Conservation (phyloP, 2,888 invertebrate species). For the Malachius bipustulatus region DNA sequence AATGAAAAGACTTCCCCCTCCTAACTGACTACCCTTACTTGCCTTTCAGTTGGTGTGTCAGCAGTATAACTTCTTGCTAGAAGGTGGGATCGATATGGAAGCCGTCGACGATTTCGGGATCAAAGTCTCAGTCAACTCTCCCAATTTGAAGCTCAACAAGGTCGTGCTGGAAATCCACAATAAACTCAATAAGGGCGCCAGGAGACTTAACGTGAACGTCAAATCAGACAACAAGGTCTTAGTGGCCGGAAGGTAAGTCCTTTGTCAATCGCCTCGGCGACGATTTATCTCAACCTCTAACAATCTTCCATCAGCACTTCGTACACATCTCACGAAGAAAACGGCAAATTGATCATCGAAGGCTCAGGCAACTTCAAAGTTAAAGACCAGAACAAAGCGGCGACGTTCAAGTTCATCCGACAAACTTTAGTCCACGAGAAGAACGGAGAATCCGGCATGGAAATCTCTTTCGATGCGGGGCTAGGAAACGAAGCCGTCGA, state of each 20-base stretch:
- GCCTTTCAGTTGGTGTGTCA: conserved; percentile 17
- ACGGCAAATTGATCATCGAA: conserved; percentile 58
- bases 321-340: conserved; percentile 58
- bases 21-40: too few relatives aligned
- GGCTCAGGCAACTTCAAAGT: conserved; percentile 62
- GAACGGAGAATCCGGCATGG: conserved; percentile 55
- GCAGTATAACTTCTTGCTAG: conserved; percentile 39
- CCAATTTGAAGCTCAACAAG: conserved; percentile 51
- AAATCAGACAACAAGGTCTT: conserved; percentile 54
- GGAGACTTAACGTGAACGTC: conserved; percentile 50
- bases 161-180: conserved; percentile 51
- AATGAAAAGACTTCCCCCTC: too few relatives aligned
- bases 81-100: conserved; percentile 43
- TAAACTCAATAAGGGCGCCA: conserved; percentile 44
- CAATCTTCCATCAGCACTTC: conserved; percentile 53
- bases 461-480: conserved; percentile 54
- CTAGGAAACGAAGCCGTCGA: conserved; percentile 60
- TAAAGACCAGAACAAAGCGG: conserved; percentile 54
- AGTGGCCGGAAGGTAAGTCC: conserved; percentile 52
- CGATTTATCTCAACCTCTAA: too few relatives aligned
- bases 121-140: conserved; percentile 49
- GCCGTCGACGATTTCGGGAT: conserved; percentile 54
- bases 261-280: background rate
- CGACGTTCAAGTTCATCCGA: conserved; percentile 61
- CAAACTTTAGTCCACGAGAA: conserved; percentile 45